Conservation (phyloP, 2,113 vertebrate genomes). For the Psilopogon haemacephalus region DNA sequence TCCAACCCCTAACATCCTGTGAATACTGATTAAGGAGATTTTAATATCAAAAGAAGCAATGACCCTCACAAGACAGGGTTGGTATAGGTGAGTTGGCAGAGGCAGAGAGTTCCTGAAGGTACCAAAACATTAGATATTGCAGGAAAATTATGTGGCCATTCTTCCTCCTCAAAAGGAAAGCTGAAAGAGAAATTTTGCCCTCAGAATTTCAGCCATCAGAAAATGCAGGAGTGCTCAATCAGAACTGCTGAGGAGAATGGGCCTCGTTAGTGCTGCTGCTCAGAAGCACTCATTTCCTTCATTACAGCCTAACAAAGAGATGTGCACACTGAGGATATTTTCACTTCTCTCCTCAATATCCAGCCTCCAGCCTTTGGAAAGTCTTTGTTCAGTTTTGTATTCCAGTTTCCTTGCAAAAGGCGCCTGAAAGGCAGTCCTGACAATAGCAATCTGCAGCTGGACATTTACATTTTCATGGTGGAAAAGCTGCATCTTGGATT, state of each 20-base stretch:
- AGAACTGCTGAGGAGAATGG: neutral
- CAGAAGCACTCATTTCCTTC: conserved; percentile 36
- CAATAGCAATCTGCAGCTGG: conserved; percentile 41
- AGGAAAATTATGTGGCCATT: neutral
- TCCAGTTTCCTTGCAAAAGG: neutral
- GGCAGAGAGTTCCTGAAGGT: neutral
- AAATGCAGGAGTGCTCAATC: neutral
- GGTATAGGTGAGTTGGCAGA: neutral
- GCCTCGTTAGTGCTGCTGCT: conserved; percentile 31
- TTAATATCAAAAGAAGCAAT: neutral
- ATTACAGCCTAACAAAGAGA: neutral
- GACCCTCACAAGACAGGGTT: neutral
- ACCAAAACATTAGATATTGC: neutral
- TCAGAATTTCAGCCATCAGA: neutral
- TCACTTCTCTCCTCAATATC: neutral
- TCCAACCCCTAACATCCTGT: too few relatives aligned
- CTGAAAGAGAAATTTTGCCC: conserved; percentile 12
- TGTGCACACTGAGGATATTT: conserved; percentile 17
- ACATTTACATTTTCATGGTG: conserved; percentile 27
- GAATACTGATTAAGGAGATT: neutral
- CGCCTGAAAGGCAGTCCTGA: conserved; percentile 16
- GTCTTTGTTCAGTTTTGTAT: neutral
- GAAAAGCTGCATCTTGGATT: conserved; percentile 7
- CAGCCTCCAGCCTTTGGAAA: neutral
- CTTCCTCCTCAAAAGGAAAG: neutral